Evolutionary conservation across 2,797 vertebrate species (phyloP).

Genomic region (Oreonectes daqikongensis): DNA sequence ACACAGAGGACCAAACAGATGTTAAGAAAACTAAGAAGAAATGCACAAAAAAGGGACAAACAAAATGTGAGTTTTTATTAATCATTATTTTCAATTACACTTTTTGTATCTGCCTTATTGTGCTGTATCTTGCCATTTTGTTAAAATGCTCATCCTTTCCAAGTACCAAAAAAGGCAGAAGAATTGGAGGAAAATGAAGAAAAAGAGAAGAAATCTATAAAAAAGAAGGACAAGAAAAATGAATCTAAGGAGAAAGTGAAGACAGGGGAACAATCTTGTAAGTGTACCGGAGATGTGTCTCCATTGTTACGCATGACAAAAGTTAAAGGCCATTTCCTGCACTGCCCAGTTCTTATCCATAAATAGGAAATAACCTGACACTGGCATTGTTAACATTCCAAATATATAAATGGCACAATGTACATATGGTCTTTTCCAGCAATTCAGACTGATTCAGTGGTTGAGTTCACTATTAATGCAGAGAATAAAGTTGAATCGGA

Average conservation of each 20-base stretch:
- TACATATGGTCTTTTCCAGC: conserved; percentile 54
- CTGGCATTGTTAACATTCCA: conserved; percentile 13
- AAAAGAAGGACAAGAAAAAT: conserved; percentile 63
- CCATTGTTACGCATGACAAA: conserved; percentile 16
- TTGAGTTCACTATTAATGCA: conserved; percentile 53
- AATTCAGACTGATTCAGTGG: conserved; percentile 59
- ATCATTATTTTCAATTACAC: background rate
- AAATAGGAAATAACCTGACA: conserved; percentile 45
- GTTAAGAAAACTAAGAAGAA: conserved; percentile 67
- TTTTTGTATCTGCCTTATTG: background rate
- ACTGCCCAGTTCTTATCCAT: conserved; percentile 7
- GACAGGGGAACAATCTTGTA: conserved; percentile 63
- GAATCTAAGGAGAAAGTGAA: conserved; percentile 58
- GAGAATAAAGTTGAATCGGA: conserved; percentile 54
- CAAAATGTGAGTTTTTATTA: conserved; percentile 62
- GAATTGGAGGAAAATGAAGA: conserved; percentile 58
- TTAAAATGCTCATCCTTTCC: conserved; percentile 17
- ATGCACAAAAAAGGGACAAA: conserved; percentile 66
- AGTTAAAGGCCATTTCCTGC: conserved; percentile 35
- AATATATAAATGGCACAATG: background rate
- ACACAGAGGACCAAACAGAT: conserved; percentile 51
- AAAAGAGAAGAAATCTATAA: conserved; percentile 58
- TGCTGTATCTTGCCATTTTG: conserved; percentile 2
- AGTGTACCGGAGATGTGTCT: conserved; percentile 50
- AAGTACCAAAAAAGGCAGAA: conserved; percentile 46